Evolutionary conservation across 2,888 invertebrate genomes (phyloP), one percentile per base, ranked within the genome.

Genomic region (Amphipoea lucens): DNA sequence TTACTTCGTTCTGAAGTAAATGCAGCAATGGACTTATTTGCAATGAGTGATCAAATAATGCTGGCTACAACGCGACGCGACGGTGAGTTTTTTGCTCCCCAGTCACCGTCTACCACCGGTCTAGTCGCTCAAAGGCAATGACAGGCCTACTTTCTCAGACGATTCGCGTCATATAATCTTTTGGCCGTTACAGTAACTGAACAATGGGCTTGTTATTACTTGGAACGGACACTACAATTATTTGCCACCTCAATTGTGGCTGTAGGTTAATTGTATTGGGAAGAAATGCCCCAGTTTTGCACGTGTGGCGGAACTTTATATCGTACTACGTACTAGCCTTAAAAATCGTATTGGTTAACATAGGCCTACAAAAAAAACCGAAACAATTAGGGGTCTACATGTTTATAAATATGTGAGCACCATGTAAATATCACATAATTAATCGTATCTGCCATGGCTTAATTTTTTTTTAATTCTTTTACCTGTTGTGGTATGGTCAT

Each of bases 121-220:
- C 96, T 96, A 95, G 96, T 94, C 95, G 91, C 73, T 77, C 83
- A 87, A 90, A 95, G 94, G 93, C 95, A 94, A 92, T 92, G 95
- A 90, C 95, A 95, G 94, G 93, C 94, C 96, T 92, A 96, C 96
- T 96, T 96, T 96, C 96, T 88, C 93, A 93, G 91, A 88, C 92
- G 87, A 92, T 90, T 91, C 90, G 89, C 91, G 92, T 93, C 93
- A 90, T 93, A 92, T 93, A 91, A 92, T 93, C 94, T 95, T 95
- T 96, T 91, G 88, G 91, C 92, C 93, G 92, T 94, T 94, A 93
- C 91, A 91, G 92, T 95, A 93, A 95, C 95, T 92, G 94, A 92
- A 92, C 93, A 91, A 91, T 90, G 91, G 90, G 89, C 94, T 94
- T 94, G 94, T 95, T 94, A 93, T 94, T 92, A 91, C 87, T 89